Evolutionary conservation across 1,140 invertebrate genomes (phyloP), one percentile per base, ranked within the genome.

Genomic region (Drosophila burlai): DNA sequence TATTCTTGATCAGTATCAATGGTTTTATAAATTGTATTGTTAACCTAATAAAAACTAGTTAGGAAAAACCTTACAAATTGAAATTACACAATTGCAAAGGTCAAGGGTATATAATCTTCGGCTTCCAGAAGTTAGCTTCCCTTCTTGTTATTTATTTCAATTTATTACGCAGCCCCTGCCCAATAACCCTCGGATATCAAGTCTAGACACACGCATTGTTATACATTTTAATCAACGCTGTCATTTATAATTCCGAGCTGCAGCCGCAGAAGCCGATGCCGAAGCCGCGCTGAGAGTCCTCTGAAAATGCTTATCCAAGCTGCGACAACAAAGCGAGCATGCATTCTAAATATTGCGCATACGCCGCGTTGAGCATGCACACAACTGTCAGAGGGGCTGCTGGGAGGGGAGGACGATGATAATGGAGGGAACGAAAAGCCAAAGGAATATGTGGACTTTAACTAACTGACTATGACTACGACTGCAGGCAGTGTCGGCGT

Each of bases 401-500:
- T 8, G 40, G 8, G 3, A 46, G 10, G 46, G 13, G 1, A 13
- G 54, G 59, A 24, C 15, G 21, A n/a, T 55, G 45, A 26, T 57
- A 26, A 40, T 66, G 57, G 52, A 18, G 46, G 31, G 13, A 54
- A 15, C 34, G 7, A 36, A 65, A 59, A 74, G 57, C 46, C 63
- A 26, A 60, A 61, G 72, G 66, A 68, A 60, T 84, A 52, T 81
- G 66, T 63, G 78, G 73, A 68, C 67, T 89, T 71, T 81, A 84
- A 87, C 84, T 78, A 87, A 89, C 83, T 86, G 84, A 65, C 72
- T 80, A 52, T 42, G 83, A 67, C 61, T 81, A 57, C 45, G 84
- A 67, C 61, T 81, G 76, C 69, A 71, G 77, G 65, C 63, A 67
- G 77, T 84, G 84, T 71, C 84, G 77, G 84, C 65, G 50, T 69